Evolutionary conservation across 2,113 vertebrate species (phyloP), one percentile per base, ranked within the genome.

Genomic region (Melospiza georgiana): DNA sequence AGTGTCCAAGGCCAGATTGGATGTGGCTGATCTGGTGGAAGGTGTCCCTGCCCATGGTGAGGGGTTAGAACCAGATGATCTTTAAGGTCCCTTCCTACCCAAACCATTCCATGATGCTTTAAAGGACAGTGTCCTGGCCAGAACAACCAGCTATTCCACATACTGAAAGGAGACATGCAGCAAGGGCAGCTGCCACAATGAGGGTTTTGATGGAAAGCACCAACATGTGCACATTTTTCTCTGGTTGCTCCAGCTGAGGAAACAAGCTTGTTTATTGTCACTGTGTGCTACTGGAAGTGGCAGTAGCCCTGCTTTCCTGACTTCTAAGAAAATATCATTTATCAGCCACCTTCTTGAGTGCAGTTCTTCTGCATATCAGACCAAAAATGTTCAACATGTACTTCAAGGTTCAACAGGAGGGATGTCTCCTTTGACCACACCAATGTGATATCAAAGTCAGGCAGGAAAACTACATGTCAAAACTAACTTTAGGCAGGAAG

Each of bases 381-480:
- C 27, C 16, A 69, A 69, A 93, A 81, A 25, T 0, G 1, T 59
- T 66, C 43, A 67, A 14, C 30, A 48, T 10, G 4, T 11, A 59
- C 35, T 69, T 52, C 48, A 63, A 65, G 27, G 20, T 31, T 89
- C 21, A 74, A 16, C 6, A 63, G n/a, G 9, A 84, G 25, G 12
- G 8, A 23, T 20, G 11, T 54, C 59, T 44, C 21, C 39, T 89
- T 59, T 52, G 21, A 75, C 59, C 39, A 24, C 5, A 51, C 6
- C 6, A 39, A 17, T 5, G 24, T 4, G 12, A 20, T 62, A 88
- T 4, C 33, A 33, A 59, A 79, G 44, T 14, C 37, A 76, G 27
- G 3, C 0, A 1, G 41, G 44, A 83, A 80, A 79, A 14, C 28
- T 35, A 4, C 0, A 0, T 8, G 9, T 87, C 27, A 27, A 76